These are phyloP conservation scores for Sebastes hubbsi DNA, from an alignment of 2,797 vertebrate genomes.

Conservation along the genomic window DNA sequence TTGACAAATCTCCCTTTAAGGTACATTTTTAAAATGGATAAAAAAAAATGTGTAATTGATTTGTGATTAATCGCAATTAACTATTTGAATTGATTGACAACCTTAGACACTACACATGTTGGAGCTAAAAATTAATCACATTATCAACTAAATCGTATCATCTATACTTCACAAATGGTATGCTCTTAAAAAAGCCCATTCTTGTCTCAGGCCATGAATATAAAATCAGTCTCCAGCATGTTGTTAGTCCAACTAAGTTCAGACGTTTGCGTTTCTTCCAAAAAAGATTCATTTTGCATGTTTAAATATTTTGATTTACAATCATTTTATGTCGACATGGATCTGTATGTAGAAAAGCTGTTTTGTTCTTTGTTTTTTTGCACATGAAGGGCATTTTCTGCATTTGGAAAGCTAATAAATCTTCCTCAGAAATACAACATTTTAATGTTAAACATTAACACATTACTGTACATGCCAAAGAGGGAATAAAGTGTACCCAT, in stretches of 20 bases:
- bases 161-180: background rate
- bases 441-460: background rate
- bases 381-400: background rate
- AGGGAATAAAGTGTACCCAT: background rate
- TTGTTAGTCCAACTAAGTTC: background rate
- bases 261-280: background rate
- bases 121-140: background rate
- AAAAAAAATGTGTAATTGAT: no score
- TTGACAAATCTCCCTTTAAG: no score
- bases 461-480: background rate
- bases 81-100: no score
- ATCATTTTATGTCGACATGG: background rate
- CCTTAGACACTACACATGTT: background rate
- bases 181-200: background rate
- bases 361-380: background rate
- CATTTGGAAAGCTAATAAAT: background rate
- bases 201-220: background rate
- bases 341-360: background rate
- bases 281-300: background rate
- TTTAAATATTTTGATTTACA: background rate
- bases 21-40: no score
- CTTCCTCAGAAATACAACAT: background rate
- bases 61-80: no score
- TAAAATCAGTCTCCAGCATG: background rate
- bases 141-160: background rate